These are phyloP conservation scores for Agelaius tricolor DNA, from an alignment of 2,113 vertebrate species.

Conservation along the genomic window DNA sequence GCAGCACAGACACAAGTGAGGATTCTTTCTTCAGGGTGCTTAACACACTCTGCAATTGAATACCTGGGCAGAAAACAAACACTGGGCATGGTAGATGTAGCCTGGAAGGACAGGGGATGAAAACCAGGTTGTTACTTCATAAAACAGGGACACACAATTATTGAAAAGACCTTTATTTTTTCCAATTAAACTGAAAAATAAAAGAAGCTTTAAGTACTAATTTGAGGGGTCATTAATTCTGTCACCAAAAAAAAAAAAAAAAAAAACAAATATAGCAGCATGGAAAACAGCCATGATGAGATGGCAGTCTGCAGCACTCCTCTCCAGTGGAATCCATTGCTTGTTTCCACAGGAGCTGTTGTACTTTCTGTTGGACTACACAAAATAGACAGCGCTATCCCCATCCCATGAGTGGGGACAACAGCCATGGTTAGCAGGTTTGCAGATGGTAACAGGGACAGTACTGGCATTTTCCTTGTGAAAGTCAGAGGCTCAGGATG, in stretches of 20 bases:
- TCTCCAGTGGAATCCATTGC: not conserved
- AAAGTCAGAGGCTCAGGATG: not conserved
- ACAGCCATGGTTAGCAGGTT: not conserved
- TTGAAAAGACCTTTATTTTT: not conserved
- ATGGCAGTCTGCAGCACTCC: not conserved
- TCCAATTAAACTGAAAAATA: not conserved
- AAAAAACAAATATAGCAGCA: not conserved
- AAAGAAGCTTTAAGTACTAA: not conserved
- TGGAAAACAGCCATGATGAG: not conserved
- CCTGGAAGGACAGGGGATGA: not conserved
- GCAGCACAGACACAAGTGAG: not conserved
- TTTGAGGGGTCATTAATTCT: not conserved
- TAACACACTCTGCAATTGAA: not conserved
- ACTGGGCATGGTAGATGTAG: not conserved
- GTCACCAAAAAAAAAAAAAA: not conserved
- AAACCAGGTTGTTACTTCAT: not conserved
- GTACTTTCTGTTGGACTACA: not conserved
- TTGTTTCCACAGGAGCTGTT: rapidly evolving
- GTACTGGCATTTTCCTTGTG: rapidly evolving
- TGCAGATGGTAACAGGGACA: not conserved
- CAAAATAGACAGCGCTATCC: not conserved
- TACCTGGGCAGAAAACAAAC: not conserved
- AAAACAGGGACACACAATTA: not conserved
- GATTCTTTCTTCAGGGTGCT: not conserved
- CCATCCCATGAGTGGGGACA: not conserved